Base-by-base conservation (phyloP, 2,888 invertebrate species). In the Eupithecia subfuscata region DNA sequence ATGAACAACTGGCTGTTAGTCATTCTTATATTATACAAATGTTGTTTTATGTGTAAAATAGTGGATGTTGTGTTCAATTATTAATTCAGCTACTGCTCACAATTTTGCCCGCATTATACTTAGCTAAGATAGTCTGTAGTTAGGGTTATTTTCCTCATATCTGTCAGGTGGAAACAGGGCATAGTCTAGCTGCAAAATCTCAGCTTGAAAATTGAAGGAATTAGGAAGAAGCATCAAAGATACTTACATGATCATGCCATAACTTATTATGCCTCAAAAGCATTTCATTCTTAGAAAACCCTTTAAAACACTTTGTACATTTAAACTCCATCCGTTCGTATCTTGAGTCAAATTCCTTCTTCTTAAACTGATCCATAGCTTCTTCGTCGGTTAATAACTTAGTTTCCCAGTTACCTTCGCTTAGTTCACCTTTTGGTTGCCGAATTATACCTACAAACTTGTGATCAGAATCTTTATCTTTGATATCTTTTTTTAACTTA, bases 271-370 rank as follows among this genome's bases (percentile, higher is more conserved):
- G 92, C 52, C 93, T 83, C 70, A 87, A 84, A 68, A 91, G 79
- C 88, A 92, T 93, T 71, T 92, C 89, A 70, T 88, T 88, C 30
- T 90, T 90, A 0, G 92, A 91, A 78, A 92, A 93, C 1, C 92
- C 90, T 83, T 90, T 93, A 16, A 88, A 88, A 75, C 93, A 93
- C 73, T 90, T 87, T 6, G 81, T 84, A 78, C 93, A 93, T 81
- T 91, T 92, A 73, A 83, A 90, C 2, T 85, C 80, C 0, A 92
- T 90, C 4, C 85, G 79, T 56, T 87, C 73, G 82, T 92, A 18
- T 84, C 82, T 4, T 90, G 90, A 7, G 85, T 83, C 75, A 86
- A 77, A 83, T 56, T 85, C 6, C 85, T 86, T 78, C 81, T 88
- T 84, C 71, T 85, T 84, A 80, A 92, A 92, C 75, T 87, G 90